Conservation (phyloP, 23 tunicate genomes). For the Halocynthia roretzi region DNA sequence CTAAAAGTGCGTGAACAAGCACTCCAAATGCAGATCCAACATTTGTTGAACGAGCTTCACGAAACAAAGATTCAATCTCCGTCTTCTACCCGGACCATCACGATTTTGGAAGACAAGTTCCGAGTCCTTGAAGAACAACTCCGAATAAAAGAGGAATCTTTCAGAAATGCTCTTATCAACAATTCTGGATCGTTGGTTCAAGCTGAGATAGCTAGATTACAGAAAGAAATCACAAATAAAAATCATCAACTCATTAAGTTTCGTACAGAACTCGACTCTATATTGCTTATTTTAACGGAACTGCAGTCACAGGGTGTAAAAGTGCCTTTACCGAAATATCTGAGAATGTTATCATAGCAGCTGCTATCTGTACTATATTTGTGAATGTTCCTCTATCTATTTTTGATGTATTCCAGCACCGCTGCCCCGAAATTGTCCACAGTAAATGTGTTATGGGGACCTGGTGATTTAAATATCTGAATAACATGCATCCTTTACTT, state of each 20-base stretch:
- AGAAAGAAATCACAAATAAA: slow-evolving; percentile 16
- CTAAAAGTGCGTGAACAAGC: slow-evolving; percentile 17
- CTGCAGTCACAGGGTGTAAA: slow-evolving; percentile 39
- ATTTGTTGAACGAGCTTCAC: not conserved
- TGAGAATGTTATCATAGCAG: not conserved
- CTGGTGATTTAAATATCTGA: too few relatives aligned
- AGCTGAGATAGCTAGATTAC: not conserved
- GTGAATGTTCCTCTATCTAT: too few relatives aligned
- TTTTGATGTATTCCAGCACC: too few relatives aligned
- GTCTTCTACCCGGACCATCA: slow-evolving; percentile 14
- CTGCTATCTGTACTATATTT: too few relatives aligned
- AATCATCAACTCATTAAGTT: slow-evolving; percentile 53
- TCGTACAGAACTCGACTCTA: slow-evolving; percentile 58
- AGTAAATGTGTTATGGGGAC: too few relatives aligned
- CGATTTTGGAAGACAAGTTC: slow-evolving; percentile 8
- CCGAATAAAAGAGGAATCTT: not conserved
- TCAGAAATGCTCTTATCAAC: not conserved
- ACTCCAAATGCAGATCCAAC: slow-evolving; percentile 13
- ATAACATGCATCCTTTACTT: too few relatives aligned
- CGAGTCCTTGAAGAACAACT: slow-evolving; percentile 16
- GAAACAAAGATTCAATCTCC: not conserved
- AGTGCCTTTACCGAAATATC: slow-evolving; percentile 20
- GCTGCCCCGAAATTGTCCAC: too few relatives aligned
- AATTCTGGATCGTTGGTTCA: not conserved
- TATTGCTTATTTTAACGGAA: slow-evolving; percentile 32